Percentiles rank a stretch among this genome's conserved stretches.
These are phyloP conservation scores for Fulica atra DNA, from an alignment of 2,113 vertebrate genomes.

Conservation along the genomic window DNA sequence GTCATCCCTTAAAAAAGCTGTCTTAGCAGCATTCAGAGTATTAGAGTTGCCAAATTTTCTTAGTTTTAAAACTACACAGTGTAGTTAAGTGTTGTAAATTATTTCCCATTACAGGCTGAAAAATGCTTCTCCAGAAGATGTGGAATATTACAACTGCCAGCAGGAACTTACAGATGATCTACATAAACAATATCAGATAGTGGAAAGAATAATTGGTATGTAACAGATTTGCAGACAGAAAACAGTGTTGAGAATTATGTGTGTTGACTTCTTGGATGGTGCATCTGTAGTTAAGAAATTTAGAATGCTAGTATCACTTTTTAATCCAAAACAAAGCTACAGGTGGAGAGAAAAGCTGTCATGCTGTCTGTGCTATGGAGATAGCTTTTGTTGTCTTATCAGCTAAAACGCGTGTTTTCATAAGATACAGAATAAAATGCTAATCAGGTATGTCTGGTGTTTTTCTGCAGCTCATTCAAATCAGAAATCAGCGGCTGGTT, in stretches of 20 bases:
- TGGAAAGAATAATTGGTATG: conserved; percentile 96
- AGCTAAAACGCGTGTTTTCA: background rate
- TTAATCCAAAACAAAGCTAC: background rate
- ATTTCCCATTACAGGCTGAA: conserved; percentile 84
- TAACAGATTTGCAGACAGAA: background rate
- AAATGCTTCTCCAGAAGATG: conserved; percentile 95
- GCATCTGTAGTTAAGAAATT: background rate
- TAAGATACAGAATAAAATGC: background rate
- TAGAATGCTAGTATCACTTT: background rate
- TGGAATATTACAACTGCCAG: conserved; percentile 97
- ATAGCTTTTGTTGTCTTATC: background rate
- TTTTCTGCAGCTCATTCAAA: conserved; percentile 91
- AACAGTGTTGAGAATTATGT: background rate
- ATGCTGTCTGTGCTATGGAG: background rate
- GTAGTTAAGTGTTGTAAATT: background rate
- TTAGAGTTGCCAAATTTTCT: background rate
- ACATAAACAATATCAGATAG: conserved; percentile 96
- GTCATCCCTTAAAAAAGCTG: background rate
- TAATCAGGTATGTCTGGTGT: background rate
- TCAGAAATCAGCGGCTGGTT: conserved; percentile 96
- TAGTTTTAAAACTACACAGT: background rate
- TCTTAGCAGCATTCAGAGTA: background rate
- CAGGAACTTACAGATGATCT: conserved; percentile 96
- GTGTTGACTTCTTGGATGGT: background rate
- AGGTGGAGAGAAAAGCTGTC: background rate